phyloP scores from a whole-genome alignment of 92 coral and sea anemone genomes.

The Siderastrea radians region DNA sequence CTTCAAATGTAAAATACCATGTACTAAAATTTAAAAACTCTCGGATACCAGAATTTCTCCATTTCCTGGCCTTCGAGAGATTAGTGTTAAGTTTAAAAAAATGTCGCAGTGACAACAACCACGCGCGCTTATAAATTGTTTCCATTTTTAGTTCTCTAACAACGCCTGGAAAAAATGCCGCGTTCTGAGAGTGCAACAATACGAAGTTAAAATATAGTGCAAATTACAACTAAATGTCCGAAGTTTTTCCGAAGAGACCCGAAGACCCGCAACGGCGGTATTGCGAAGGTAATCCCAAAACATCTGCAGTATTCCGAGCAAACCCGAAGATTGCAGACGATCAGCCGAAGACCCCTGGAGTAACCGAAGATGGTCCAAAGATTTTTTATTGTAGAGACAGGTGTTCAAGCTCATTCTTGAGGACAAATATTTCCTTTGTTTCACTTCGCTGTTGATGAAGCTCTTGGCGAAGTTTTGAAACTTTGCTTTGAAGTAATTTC shows the following conservation, averaged over 20 bases:
- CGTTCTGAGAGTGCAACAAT: too few species aligned
- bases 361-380: neutral
- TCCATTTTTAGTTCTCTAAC: too few species aligned
- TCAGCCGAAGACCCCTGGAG: neutral
- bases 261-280: neutral
- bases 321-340: neutral
- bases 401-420: constrained; percentile 27
- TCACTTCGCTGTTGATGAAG: constrained; percentile 6
- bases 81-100: too few species aligned
- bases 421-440: neutral
- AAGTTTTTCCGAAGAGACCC: neutral
- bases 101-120: too few species aligned
- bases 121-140: too few species aligned
- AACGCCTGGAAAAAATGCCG: too few species aligned
- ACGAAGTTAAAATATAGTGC: neutral
- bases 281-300: neutral
- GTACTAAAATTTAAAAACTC: too few species aligned
- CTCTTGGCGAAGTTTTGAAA: constrained; percentile 25
- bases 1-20: too few species aligned
- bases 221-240: neutral
- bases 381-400: neutral
- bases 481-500: constrained; percentile 6
- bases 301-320: neutral
- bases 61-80: too few species aligned
- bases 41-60: too few species aligned